Base-by-base conservation (phyloP, 37 sponge, comb jelly and placozoan species). In the Aplysina aerophoba region DNA sequence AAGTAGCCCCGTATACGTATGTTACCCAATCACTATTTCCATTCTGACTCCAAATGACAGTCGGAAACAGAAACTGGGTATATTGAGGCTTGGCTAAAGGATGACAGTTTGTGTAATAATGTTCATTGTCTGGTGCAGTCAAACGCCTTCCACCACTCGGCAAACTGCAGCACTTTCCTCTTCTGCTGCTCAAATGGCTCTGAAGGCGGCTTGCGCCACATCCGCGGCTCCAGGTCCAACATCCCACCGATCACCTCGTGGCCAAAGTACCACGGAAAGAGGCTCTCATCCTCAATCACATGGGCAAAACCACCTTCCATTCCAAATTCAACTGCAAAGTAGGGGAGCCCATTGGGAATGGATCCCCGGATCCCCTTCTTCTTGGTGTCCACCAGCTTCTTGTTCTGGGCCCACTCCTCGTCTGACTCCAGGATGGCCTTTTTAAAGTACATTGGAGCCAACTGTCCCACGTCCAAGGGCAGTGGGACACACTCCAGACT, bases 381-480 rank as follows among this genome's bases (percentile, higher is more conserved):
- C 20, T 86, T 75, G 11, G 95, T 94, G 86, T 97, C 98, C 34
- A 98, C 85, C 55, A 95, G 87, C 66, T 95, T 95, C 87, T 90
- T 93, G 68, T 98, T 98, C 67, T 93, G 86, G 27, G 96, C 73
- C 98, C 98, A 98, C 50, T 98, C 98, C 30, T 84, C 83, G 17
- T 98, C 98, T 31, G 89, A 88, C 69, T 98, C 98, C 81, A 92
- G 59, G 53, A 98, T 95, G 41, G 98, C 98, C 71, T 98, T 98
- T 79, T 98, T 98, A 84, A 95, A 98, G 78, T 95, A 98, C 85
- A 95, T 92, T 0, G 94, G 98, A 19, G 92, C 90, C 80, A 92
- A 24, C 20, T 84, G 61, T 0, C 96, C 98, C 28, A 85, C 88
- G 33, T 95, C 91, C 60, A 62, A 81, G 8, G 91, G 94, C 38